Conservation (phyloP, 35 echinoderm and acorn worm species). For the Diadema setosum region DNA sequence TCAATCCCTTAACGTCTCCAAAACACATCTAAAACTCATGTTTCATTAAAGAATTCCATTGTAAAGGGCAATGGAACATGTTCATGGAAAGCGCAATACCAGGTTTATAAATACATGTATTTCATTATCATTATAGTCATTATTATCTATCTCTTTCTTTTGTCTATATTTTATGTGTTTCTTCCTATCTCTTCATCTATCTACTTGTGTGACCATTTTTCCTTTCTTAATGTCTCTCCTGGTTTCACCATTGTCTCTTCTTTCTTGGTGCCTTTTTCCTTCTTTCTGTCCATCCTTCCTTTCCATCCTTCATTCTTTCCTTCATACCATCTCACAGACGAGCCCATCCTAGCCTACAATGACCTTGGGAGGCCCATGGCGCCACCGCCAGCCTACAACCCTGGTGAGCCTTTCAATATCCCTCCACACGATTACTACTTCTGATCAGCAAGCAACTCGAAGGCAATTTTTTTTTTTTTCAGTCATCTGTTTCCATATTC, state of each 20-base stretch:
- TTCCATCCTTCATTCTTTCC: not conserved
- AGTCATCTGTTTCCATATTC: too few relatives aligned
- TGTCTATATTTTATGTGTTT: not conserved
- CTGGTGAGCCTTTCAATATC: constrained; percentile 69
- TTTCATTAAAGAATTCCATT: too few relatives aligned
- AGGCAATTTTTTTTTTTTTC: too few relatives aligned
- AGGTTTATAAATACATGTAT: too few relatives aligned
- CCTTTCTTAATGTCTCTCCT: not conserved
- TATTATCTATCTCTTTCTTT: not conserved
- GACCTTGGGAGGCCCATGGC: constrained; percentile 59
- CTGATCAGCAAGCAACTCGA: not conserved
- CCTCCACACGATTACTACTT: constrained; percentile 71
- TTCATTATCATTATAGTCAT: not conserved
- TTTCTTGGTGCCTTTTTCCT: not conserved
- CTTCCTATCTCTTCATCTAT: not conserved
- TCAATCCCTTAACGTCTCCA: too few relatives aligned
- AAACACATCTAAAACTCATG: too few relatives aligned
- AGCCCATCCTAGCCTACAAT: constrained; percentile 50
- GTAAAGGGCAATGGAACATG: too few relatives aligned
- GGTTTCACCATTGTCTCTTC: not conserved
- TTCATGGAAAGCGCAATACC: too few relatives aligned
- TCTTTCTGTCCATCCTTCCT: not conserved
- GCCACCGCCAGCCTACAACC: constrained; percentile 53
- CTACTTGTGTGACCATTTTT: not conserved
- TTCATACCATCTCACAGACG: not conserved